These are phyloP conservation scores for Scaeva pyrastri DNA, from an alignment of 2,888 invertebrate genomes.

Conservation along the genomic window DNA sequence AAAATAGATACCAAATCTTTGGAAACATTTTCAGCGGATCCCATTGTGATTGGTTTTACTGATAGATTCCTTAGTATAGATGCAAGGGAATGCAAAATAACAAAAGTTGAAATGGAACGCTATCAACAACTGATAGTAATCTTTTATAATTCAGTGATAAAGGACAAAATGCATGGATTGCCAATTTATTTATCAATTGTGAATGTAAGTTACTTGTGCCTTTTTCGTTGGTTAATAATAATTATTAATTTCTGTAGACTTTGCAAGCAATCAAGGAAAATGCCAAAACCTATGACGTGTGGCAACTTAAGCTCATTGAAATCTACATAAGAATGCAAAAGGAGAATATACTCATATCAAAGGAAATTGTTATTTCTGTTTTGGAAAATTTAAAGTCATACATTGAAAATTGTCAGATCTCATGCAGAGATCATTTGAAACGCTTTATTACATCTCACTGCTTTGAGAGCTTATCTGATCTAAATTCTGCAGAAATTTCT, in stretches of 20 bases:
- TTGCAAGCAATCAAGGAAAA: slow-evolving; percentile 85
- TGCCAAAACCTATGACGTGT: slow-evolving; percentile 87
- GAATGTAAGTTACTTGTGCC: slow-evolving; percentile 85
- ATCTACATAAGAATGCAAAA: slow-evolving; percentile 83
- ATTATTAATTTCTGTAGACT: slow-evolving; percentile 83
- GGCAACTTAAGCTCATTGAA: slow-evolving; percentile 90
- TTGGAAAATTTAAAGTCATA: slow-evolving; percentile 79
- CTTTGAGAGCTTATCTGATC: slow-evolving; percentile 54
- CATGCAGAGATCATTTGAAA: slow-evolving; percentile 78
- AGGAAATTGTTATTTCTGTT: slow-evolving; percentile 81
- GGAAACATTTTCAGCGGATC: slow-evolving; percentile 90
- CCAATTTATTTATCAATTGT: slow-evolving; percentile 89
- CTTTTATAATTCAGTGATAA: slow-evolving; percentile 92
- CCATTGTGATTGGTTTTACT: slow-evolving; percentile 88
- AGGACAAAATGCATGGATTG: slow-evolving; percentile 90
- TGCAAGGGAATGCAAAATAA: slow-evolving; percentile 79
- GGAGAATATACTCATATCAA: slow-evolving; percentile 80
- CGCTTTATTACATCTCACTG: slow-evolving; percentile 79
- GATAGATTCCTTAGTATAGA: slow-evolving; percentile 86
- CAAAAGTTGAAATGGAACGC: slow-evolving; percentile 85
- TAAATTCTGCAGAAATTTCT: slow-evolving; percentile 77
- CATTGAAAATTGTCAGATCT: slow-evolving; percentile 78
- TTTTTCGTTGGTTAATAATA: neutral
- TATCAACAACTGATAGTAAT: slow-evolving; percentile 87
- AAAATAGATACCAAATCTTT: slow-evolving; percentile 86